Conservation (phyloP, 1,140 invertebrate species). For the Calosoma granatense region DNA sequence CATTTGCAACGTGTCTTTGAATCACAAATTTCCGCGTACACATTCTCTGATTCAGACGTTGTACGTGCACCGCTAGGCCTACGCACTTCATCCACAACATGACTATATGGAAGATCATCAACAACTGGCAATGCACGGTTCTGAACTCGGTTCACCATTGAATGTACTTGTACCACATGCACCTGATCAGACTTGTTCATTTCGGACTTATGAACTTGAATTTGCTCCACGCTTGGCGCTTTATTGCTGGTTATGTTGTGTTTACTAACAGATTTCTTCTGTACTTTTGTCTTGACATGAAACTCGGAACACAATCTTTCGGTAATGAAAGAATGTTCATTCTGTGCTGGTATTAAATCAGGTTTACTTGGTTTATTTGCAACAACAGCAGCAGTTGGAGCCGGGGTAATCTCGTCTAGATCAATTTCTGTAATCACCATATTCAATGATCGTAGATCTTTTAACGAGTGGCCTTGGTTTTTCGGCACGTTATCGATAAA, state of each 20-base stretch:
- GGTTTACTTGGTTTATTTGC: slow-evolving; percentile 21
- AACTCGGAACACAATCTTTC: slow-evolving; percentile 27
- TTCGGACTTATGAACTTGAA: not conserved
- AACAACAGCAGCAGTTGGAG: slow-evolving; percentile 11
- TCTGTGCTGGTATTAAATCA: slow-evolving; percentile 27
- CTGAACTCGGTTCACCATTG: slow-evolving; percentile 14
- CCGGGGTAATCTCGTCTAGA: slow-evolving; percentile 18
- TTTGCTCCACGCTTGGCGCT: not conserved
- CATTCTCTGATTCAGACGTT: slow-evolving; percentile 22
- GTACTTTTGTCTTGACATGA: slow-evolving; percentile 29
- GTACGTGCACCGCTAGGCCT: slow-evolving; percentile 8
- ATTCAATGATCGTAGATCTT: slow-evolving; percentile 4
- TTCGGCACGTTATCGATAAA: slow-evolving; percentile 1
- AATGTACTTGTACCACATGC: slow-evolving; percentile 23
- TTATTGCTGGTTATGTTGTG: slow-evolving; percentile 15
- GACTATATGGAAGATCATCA: slow-evolving; percentile 28
- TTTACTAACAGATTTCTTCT: slow-evolving; percentile 20
- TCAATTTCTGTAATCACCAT: slow-evolving; percentile 13
- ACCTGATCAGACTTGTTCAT: slow-evolving; percentile 15
- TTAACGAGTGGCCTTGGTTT: not conserved
- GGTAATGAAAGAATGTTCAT: slow-evolving; percentile 24
- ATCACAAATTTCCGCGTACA: slow-evolving; percentile 29
- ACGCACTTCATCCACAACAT: slow-evolving; percentile 26
- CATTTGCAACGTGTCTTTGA: slow-evolving; percentile 14
- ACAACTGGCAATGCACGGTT: slow-evolving; percentile 13